Percentiles rank a stretch among this genome's conserved stretches.
Evolutionary conservation across 2,888 invertebrate genomes (phyloP).

Genomic region (Nebria salina): DNA sequence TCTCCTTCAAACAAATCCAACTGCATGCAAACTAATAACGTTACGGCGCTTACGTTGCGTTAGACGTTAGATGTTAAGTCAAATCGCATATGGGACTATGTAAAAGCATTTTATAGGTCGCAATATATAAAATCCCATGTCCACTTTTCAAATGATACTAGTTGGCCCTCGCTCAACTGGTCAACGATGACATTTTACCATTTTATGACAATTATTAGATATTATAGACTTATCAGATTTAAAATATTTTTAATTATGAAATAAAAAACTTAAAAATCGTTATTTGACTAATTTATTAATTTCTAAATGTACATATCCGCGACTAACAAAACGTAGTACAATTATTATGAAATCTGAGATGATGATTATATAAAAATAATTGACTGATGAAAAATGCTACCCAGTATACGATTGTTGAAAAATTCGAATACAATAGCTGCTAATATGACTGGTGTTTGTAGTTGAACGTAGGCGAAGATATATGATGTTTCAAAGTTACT

Average conservation of each 20-base stretch:
- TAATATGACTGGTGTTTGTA: background rate
- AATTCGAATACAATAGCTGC: background rate
- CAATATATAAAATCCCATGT: background rate
- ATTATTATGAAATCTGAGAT: too few relatives aligned
- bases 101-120: background rate
- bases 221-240: too few relatives aligned
- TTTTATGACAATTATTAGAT: background rate
- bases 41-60: background rate
- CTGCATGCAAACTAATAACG: background rate
- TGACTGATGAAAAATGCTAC: background rate
- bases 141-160: background rate
- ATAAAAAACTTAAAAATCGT: too few relatives aligned
- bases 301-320: too few relatives aligned
- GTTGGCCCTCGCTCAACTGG: background rate
- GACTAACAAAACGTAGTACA: too few relatives aligned
- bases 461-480: background rate
- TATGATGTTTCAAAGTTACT: background rate
- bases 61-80: background rate
- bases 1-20: conserved; percentile 30
- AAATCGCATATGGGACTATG: background rate
- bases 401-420: background rate
- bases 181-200: background rate
- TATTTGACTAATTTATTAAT: too few relatives aligned
- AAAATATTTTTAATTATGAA: too few relatives aligned
- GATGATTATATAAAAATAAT: too few relatives aligned